Evolutionary conservation across 2,113 vertebrate species (phyloP).

Genomic region (Apteryx mantelli): DNA sequence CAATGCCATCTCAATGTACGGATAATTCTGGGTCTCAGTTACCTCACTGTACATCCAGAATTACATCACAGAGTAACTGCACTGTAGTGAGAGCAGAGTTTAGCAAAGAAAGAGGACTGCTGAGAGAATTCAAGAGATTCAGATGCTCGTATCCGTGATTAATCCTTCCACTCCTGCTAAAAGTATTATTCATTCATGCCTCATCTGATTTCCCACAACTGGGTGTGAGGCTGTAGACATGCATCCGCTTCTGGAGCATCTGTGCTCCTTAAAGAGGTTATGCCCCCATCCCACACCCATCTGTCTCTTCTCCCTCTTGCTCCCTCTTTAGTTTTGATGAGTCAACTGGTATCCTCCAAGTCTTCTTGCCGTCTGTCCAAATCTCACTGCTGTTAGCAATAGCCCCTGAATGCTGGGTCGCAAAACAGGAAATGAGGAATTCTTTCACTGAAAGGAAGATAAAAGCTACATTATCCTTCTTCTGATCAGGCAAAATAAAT

Average conservation of each 20-base stretch:
- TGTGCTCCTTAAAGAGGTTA: not conserved
- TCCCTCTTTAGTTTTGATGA: not conserved
- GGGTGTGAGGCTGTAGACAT: not conserved
- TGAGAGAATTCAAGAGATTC: not conserved
- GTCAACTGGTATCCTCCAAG: not conserved
- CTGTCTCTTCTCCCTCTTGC: not conserved
- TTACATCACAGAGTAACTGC: not conserved
- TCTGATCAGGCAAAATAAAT: not conserved
- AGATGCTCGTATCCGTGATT: not conserved
- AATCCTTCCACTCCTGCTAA: not conserved
- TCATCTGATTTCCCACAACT: not conserved
- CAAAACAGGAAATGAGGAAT: not conserved
- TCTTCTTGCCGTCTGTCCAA: not conserved
- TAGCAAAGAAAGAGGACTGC: not conserved
- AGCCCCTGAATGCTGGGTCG: not conserved
- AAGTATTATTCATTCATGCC: not conserved
- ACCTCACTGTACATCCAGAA: not conserved
- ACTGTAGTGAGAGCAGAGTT: not conserved
- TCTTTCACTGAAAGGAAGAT: not conserved
- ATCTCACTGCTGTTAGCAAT: not conserved
- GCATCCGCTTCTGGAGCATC: not conserved
- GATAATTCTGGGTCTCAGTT: not conserved
- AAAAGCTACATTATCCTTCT: not conserved
- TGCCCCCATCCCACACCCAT: not conserved
- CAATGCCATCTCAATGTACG: not conserved